Percentiles rank a stretch among this genome's conserved stretches.
These are phyloP conservation scores for Sinopyrophorus schimmeli DNA, from an alignment of 2,888 invertebrate genomes.

Conservation along the genomic window DNA sequence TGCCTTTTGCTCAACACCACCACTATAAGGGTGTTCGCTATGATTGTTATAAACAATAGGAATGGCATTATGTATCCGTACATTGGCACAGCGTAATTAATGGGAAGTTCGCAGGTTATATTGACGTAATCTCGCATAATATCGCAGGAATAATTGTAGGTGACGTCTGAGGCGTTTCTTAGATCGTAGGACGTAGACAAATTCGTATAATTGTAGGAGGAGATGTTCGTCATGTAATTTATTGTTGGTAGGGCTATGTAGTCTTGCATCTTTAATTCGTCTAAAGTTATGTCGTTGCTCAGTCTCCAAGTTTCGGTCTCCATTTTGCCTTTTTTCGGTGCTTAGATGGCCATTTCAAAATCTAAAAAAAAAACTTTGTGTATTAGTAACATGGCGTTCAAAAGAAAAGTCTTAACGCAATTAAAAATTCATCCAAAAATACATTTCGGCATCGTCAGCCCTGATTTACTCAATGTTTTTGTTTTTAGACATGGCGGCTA, in stretches of 20 bases:
- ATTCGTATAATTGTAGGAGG: slow-evolving; percentile 4
- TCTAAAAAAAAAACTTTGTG: too few relatives aligned
- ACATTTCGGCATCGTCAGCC: too few relatives aligned
- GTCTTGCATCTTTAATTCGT: slow-evolving; percentile 16
- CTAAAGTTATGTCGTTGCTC: slow-evolving; percentile 17
- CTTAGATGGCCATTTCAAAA: too few relatives aligned
- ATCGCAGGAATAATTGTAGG: slow-evolving; percentile 20
- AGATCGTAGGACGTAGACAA: slow-evolving; percentile 3
- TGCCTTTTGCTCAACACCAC: slow-evolving; percentile 86
- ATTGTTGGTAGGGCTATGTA: slow-evolving; percentile 12
- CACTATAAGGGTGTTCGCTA: slow-evolving; percentile 89
- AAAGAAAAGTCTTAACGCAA: too few relatives aligned
- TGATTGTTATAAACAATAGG: slow-evolving; percentile 82
- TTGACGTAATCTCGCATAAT: slow-evolving; percentile 57
- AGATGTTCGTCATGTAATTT: slow-evolving; percentile 8
- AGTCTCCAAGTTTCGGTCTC: slow-evolving; percentile 8
- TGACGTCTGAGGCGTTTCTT: slow-evolving; percentile 9
- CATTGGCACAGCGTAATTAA: slow-evolving; percentile 70
- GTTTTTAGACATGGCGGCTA: too few relatives aligned
- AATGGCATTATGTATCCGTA: slow-evolving; percentile 83
- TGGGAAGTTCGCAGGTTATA: slow-evolving; percentile 68
- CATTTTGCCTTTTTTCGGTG: too few relatives aligned
- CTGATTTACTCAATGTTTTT: too few relatives aligned
- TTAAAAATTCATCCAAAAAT: too few relatives aligned
- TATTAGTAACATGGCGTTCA: too few relatives aligned